Evolutionary conservation across 2,888 invertebrate genomes (phyloP).

Genomic region (Neuroscelio doddi): DNA sequence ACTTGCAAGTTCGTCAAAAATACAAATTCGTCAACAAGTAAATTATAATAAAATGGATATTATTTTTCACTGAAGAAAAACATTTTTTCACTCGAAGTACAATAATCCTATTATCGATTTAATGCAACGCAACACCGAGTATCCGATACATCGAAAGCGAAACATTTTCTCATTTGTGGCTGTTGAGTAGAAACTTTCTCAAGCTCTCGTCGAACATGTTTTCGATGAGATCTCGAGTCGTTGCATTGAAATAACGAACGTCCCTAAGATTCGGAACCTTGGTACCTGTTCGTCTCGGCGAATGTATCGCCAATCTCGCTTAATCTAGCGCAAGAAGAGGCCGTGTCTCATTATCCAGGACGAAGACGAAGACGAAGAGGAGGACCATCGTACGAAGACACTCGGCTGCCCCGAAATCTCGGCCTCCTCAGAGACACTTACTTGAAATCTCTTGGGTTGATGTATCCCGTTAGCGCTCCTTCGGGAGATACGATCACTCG

Average conservation of each 20-base stretch:
- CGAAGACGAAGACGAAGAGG: conserved; percentile 46
- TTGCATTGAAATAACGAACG: conserved; percentile 45
- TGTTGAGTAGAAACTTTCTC: conserved; percentile 34
- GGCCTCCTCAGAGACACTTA: conserved; percentile 25
- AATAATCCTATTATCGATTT: conserved; percentile 29
- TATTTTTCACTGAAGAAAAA: no score
- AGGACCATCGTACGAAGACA: conserved; percentile 23
- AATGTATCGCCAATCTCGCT: conserved; percentile 44
- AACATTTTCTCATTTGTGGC: conserved; percentile 24
- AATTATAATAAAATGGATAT: no score
- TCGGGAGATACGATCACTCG: conserved; percentile 56
- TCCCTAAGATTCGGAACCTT: conserved; percentile 38
- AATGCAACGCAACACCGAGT: conserved; percentile 9
- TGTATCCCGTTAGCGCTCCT: conserved; percentile 57
- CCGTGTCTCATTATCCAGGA: conserved; percentile 49
- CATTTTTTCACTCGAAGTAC: background rate
- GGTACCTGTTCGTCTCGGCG: conserved; percentile 40
- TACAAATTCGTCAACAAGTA: no score
- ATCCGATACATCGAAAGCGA: conserved; percentile 1
- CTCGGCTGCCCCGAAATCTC: conserved; percentile 40
- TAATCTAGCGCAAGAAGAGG: conserved; percentile 45
- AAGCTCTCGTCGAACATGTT: conserved; percentile 40
- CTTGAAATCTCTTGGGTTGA: conserved; percentile 31
- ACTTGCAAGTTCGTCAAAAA: no score
- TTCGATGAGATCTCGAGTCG: conserved; percentile 36